A percentile compares a stretch with the other conserved stretches of the same genome.
Evolutionary conservation across 2,113 vertebrate species (phyloP).

Genomic region (Copsychus sechellarum): DNA sequence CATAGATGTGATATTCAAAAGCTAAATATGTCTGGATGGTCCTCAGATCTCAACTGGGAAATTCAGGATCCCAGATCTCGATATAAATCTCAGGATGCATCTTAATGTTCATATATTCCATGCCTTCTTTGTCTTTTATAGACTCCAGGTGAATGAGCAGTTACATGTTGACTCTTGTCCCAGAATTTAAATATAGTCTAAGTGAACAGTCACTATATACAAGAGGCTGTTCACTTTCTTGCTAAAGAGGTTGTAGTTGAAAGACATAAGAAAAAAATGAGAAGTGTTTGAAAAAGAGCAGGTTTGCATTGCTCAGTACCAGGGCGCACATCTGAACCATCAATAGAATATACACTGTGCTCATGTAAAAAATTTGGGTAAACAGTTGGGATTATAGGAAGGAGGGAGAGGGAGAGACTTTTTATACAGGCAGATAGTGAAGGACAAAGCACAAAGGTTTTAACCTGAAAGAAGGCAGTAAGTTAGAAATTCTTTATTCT

Average conservation of each 20-base stretch:
- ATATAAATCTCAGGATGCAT: neutral
- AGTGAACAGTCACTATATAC: neutral
- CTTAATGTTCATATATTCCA: neutral
- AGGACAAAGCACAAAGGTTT: neutral
- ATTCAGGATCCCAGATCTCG: neutral
- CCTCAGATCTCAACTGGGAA: neutral
- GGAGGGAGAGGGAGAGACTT: neutral
- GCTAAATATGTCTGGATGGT: neutral
- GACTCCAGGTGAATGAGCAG: neutral
- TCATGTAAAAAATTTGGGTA: neutral
- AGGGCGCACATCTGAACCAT: neutral
- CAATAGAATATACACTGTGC: neutral
- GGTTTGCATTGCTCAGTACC: neutral
- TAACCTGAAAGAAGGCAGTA: neutral
- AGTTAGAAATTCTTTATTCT: neutral
- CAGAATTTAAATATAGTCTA: neutral
- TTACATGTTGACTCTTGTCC: neutral
- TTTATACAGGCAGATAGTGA: neutral
- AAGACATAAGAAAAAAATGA: neutral
- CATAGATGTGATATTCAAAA: neutral
- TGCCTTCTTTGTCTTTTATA: neutral
- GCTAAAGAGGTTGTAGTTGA: neutral
- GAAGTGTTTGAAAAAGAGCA: neutral
- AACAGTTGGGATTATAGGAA: neutral
- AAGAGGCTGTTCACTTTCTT: neutral